Evolutionary conservation across 1,140 invertebrate genomes (phyloP).

Genomic region (Vanessa atalanta): DNA sequence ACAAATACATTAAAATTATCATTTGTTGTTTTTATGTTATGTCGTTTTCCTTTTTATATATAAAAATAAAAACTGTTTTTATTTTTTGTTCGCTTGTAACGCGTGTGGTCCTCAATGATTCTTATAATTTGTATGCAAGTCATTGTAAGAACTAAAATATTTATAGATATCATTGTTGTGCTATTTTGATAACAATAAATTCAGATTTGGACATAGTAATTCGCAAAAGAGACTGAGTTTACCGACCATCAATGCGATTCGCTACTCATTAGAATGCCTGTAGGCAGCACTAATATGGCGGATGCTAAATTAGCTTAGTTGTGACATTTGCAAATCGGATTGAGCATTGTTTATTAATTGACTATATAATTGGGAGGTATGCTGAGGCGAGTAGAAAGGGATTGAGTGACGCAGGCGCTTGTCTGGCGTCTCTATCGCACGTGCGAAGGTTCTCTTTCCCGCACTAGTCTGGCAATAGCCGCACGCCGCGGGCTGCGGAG

Average conservation of each 20-base stretch:
- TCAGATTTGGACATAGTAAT: constrained; percentile 18
- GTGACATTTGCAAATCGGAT: constrained; percentile 36
- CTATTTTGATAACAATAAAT: constrained; percentile 20
- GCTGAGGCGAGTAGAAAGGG: constrained; percentile 34
- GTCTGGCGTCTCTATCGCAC: constrained; percentile 43
- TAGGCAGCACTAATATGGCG: not conserved
- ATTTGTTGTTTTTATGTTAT: no score
- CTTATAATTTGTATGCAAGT: constrained; percentile 28
- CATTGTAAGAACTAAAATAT: not conserved
- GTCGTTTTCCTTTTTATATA: no score
- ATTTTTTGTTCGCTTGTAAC: no score
- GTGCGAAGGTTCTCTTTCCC: constrained; percentile 18
- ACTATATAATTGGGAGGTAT: constrained; percentile 45
- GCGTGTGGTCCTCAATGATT: constrained; percentile 21
- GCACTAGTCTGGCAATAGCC: constrained; percentile 56
- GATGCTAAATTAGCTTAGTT: constrained; percentile 32
- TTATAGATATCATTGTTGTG: constrained; percentile 13
- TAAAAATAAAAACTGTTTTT: no score
- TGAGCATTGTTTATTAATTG: constrained; percentile 51
- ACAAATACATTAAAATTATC: no score
- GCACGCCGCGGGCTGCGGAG: constrained; percentile 44
- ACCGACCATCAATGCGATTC: not conserved
- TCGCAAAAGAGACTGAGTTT: constrained; percentile 16
- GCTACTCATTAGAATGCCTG: not conserved
- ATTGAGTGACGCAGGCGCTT: constrained; percentile 55